A percentile compares a stretch with the other conserved stretches of the same genome.
These are phyloP conservation scores for Leucopsar rothschildi DNA, from an alignment of 2,113 vertebrate species.

Conservation along the genomic window DNA sequence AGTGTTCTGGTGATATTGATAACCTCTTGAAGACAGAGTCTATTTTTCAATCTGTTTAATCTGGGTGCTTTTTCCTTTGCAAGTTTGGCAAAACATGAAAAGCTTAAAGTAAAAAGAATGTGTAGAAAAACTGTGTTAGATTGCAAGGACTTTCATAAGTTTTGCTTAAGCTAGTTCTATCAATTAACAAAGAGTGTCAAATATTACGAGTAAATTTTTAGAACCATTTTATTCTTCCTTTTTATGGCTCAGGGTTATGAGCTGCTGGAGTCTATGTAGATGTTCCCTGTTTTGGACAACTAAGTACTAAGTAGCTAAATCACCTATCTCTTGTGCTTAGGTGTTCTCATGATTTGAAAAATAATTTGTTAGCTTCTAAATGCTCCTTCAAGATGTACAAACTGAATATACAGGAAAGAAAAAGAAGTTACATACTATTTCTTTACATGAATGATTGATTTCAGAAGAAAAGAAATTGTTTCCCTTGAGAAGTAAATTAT, in stretches of 20 bases:
- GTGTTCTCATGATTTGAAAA: background rate
- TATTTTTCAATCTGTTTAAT: background rate
- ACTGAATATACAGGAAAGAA: slow-evolving; percentile 30
- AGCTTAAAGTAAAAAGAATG: background rate
- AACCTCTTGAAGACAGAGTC: background rate
- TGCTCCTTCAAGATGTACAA: slow-evolving; percentile 8
- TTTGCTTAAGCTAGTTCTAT: background rate
- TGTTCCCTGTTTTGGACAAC: background rate
- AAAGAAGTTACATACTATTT: slow-evolving; percentile 31
- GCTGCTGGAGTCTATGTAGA: background rate
- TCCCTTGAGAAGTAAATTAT: slow-evolving; percentile 53
- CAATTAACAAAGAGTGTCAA: background rate
- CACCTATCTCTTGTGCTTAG: background rate
- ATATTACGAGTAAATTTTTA: background rate
- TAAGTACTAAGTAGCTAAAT: background rate
- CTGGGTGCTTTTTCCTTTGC: background rate
- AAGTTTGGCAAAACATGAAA: background rate
- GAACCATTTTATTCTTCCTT: background rate
- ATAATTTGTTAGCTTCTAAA: slow-evolving; percentile 13
- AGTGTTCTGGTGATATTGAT: background rate
- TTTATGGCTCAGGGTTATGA: background rate
- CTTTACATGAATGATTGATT: slow-evolving; percentile 57
- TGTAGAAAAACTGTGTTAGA: background rate
- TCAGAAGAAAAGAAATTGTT: slow-evolving; percentile 51
- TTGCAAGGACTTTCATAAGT: background rate